Base-by-base conservation (phyloP, 2,113 vertebrate species). In the Melanerpes aurifrons region DNA sequence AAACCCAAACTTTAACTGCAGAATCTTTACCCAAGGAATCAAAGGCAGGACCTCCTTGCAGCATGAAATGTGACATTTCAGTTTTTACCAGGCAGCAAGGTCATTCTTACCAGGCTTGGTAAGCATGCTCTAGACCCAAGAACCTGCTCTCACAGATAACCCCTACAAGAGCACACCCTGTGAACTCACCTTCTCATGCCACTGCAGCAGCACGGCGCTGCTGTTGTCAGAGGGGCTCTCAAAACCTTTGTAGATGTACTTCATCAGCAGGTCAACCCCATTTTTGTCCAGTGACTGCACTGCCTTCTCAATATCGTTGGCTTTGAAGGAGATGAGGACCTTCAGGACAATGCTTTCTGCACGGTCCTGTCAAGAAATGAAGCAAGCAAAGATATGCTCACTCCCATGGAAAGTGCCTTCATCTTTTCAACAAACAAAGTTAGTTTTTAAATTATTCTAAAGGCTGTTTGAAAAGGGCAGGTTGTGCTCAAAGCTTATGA, bases 221-320 rank as follows among this genome's bases (percentile, higher is more conserved):
- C 98, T 99, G 95, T 99, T 99, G 94, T 99, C 99, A 1, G 99
- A 99, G 9, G 99, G 99, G 84, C 96, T 98, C 97, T 99, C 99
- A 15, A 99, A 99, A 89, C 99, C 99, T 97, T 99, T 99, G 98
- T 99, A 99, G 97, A 99, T 99, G 97, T 99, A 99, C 95, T 99
- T 99, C 99, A 99, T 99, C 61, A 99, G 98, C 89, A 99, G 98
- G 96, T 99, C 99, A 32, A 99, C 98, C 0, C 98, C 97, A 3
- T 98, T 99, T 96, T 99, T 99, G 96, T 99, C 99, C 87, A 99
- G 97, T 0, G 99, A 99, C 95, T 99, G 99, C 79, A 99, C 99
- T 0, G 98, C 99, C 89, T 99, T 99, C 97, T 99, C 99, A 3
- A 99, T 99, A 84, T 99, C 99, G 0, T 98, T 98, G 94, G 98